phyloP scores from a whole-genome alignment of 2,797 vertebrate genomes.

The Cyclopterus lumpus region DNA sequence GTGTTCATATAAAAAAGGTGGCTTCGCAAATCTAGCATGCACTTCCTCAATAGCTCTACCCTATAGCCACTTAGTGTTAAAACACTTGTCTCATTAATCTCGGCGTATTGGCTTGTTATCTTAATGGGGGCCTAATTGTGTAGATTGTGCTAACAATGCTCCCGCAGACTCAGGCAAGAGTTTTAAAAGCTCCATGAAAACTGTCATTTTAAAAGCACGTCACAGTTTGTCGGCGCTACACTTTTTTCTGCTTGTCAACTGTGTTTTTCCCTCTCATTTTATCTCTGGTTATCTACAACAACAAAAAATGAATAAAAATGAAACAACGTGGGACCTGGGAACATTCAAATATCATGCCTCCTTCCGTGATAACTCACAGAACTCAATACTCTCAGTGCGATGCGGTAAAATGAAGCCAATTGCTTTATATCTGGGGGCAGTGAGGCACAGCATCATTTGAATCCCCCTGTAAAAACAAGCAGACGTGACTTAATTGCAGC shows the following conservation, averaged over 20 bases:
- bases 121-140: constrained; percentile 60
- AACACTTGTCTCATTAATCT: constrained; percentile 53
- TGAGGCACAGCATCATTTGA: constrained; percentile 49
- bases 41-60: constrained; percentile 21
- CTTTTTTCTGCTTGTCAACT: not conserved
- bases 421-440: constrained; percentile 48
- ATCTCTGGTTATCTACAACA: too few relatives aligned
- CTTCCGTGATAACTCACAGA: constrained; percentile 4
- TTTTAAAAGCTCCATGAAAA: constrained; percentile 14
- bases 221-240: not conserved
- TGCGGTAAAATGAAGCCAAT: constrained; percentile 36
- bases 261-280: not conserved
- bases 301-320: not conserved
- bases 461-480: constrained; percentile 58
- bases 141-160: constrained; percentile 37
- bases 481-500: constrained; percentile 58
- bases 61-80: constrained; percentile 2
- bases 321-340: not conserved
- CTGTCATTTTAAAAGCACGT: not conserved
- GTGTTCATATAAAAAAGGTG: not conserved
- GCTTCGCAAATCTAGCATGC: not conserved
- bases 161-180: constrained; percentile 14
- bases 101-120: constrained; percentile 48
- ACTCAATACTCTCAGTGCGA: constrained; percentile 4
- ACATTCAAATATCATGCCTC: not conserved